Evolutionary conservation across 2,888 invertebrate genomes (phyloP), one percentile per base, ranked within the genome.

Genomic region (Hypercompe scribonia): DNA sequence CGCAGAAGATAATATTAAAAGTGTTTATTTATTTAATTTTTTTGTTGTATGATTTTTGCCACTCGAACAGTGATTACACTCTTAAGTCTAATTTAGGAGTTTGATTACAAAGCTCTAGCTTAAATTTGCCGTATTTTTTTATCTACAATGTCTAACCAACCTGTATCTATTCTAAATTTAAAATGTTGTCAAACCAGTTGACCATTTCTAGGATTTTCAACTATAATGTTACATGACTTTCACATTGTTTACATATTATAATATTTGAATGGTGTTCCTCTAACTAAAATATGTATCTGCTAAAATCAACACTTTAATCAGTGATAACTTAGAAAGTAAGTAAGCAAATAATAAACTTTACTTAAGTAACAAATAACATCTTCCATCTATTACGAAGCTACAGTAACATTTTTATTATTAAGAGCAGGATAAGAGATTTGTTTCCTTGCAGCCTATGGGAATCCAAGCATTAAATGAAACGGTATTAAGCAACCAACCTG

Each of bases 401-500:
- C 2, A 50, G 24, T 21, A 28, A 58, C 28, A 28, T 58, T 31
- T 15, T 58, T 28, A 31, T 50, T 58, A 15, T 58, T 5, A 15
- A 28, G 28, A 58, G 15, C 28, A 58, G 28, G 15, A 33, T 70
- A 31, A 46, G 31, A 39, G 24, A 31, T 7, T 72, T 73, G 24
- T 65, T 34, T n/a, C n/a, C n/a, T 89, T 87, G 34, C 85, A 95
- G 94, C 94, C 95, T 31, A 94, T 95, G 91, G 95, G 95, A 34
- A 94, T 95, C 77, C 90, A 93, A 73, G 84, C 94, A 11, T 78
- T 95, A 2, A 93, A 90, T 78, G 95, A 95, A 65, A 87, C 89
- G 24, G 93, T 91, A 4, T 90, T 94, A 2, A 92, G 89, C 68
- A 90, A 94, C 76, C 95, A 96, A 78, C 96, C 96, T 0, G 98